Percentiles rank a stretch among this genome's conserved stretches.
These are phyloP conservation scores for Machaerirhynchus nigripectus DNA, from an alignment of 2,113 vertebrate genomes.

Conservation along the genomic window DNA sequence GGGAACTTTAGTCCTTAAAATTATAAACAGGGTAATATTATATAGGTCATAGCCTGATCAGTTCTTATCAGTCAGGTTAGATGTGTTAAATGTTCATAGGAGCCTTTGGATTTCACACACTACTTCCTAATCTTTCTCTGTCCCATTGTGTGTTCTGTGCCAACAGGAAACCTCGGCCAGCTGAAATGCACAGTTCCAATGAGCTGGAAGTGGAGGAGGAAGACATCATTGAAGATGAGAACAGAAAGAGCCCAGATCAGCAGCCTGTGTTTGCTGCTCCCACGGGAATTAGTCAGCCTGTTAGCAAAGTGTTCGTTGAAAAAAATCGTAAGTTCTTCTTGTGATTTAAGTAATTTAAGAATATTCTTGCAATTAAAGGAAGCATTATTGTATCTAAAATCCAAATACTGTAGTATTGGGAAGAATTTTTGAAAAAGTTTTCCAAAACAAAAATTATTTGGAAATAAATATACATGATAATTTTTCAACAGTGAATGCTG, in stretches of 20 bases:
- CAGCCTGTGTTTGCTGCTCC: conserved; percentile 85
- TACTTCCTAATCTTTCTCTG: neutral
- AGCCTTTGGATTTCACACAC: neutral
- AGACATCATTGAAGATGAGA: conserved; percentile 84
- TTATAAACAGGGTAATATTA: neutral
- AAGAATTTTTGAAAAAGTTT: neutral
- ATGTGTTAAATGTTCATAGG: neutral
- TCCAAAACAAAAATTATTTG: neutral
- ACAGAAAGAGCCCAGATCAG: conserved; percentile 70
- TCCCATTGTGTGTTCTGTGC: neutral
- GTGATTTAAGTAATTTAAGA: neutral
- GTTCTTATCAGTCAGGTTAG: neutral
- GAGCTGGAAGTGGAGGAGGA: conserved; percentile 90
- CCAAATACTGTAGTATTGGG: neutral
- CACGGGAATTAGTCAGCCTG: conserved; percentile 85
- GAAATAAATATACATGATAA: neutral
- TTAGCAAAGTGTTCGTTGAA: conserved; percentile 93
- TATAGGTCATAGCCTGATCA: neutral
- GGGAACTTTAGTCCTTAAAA: neutral
- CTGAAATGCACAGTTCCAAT: conserved; percentile 70
- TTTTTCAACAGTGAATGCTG: neutral
- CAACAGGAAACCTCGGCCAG: conserved; percentile 78
- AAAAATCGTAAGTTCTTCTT: conserved; percentile 84
- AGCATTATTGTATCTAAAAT: neutral
- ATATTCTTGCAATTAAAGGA: neutral